Base-by-base conservation (phyloP, 2,113 vertebrate species). In the Equus przewalskii region DNA sequence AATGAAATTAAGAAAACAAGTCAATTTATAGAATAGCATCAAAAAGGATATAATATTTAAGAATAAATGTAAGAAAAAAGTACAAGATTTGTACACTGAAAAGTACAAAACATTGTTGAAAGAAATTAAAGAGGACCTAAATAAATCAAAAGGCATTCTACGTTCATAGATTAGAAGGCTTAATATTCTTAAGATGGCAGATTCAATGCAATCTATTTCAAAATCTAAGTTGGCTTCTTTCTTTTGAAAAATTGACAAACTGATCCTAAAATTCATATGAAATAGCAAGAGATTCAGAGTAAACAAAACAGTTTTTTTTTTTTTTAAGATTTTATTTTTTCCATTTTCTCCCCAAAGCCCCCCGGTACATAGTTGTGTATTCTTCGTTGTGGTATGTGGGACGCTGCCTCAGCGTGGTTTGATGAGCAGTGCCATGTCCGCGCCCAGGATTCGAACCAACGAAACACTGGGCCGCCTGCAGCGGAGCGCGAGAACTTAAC, bases 31-130 rank as follows among this genome's bases (percentile, higher is more conserved):
- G 36, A 41, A 84, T 56, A 81, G 41, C 15, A 69, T 24, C 24
- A 36, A 76, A 96, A 89, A 56, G 0, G 72, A 73, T 64, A 86
- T 86, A 89, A 69, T 80, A 62, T 30, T 91, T 80, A 95, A 56
- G 12, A 91, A 78, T 67, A 83, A 49, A 36, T 72, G 56, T 72
- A 79, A 70, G 22, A 70, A 89, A 67, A 51, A 67, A 72, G 9
- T 49, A 0, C 1, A 85, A 54, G 33, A 49, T 21, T 56, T 85
- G 0, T 36, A 78, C 4, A 75, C 11, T 64, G 26, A 86, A 95
- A 95, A 67, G 7, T 81, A 73, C 5, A 33, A 76, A 95, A 95
- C 11, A 33, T 16, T 49, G 30, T 54, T 90, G 44, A 82, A 82
- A 62, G 6, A 91, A 46, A 69, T 83, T 41, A 78, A 81, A 54